phyloP scores from a whole-genome alignment of 2,113 vertebrate species.

The Pitta sordida region DNA sequence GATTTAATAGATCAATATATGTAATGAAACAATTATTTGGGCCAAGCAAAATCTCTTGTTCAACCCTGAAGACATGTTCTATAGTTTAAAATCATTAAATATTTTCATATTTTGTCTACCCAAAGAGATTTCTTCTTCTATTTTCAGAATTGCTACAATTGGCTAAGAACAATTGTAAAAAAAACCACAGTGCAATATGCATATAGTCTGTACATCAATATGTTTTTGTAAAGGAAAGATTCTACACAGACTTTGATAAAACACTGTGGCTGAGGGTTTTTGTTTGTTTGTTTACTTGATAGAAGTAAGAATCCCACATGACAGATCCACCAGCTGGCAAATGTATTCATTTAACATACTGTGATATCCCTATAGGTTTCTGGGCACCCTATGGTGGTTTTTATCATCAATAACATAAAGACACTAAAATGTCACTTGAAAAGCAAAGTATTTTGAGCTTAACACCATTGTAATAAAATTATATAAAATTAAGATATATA shows the following conservation, averaged over 20 bases:
- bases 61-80: not conserved
- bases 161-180: not conserved
- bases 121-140: not conserved
- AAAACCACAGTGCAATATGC: not conserved
- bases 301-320: not conserved
- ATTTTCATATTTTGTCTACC: not conserved
- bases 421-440: not conserved
- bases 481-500: too few relatives aligned
- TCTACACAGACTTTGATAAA: not conserved
- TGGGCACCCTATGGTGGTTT: not conserved
- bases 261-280: too few relatives aligned
- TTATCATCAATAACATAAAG: not conserved
- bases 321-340: not conserved
- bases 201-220: not conserved
- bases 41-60: not conserved
- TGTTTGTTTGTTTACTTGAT: not conserved
- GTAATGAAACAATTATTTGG: not conserved
- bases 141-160: not conserved
- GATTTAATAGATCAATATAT: not conserved
- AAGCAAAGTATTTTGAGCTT: not conserved
- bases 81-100: not conserved
- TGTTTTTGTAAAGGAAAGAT: not conserved
- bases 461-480: not conserved
- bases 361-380: not conserved
- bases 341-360: not conserved